phyloP scores from a whole-genome alignment of 1,140 invertebrate genomes.

The Bombus sibiricus region DNA sequence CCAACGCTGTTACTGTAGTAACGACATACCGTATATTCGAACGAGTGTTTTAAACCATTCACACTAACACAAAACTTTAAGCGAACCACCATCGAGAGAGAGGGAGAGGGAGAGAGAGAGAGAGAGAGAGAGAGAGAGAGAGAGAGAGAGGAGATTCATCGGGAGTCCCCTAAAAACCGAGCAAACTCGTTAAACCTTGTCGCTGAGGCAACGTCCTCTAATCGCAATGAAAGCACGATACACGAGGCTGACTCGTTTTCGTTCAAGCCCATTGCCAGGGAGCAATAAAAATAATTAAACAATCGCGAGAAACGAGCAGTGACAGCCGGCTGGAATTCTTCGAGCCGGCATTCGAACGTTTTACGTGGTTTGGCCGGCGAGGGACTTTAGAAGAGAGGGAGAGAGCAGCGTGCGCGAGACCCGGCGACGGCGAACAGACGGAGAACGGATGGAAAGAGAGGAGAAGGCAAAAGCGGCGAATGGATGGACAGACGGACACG shows the following conservation, averaged over 20 bases:
- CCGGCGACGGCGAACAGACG: neutral
- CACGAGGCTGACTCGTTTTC: neutral
- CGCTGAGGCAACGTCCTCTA: constrained; percentile 1
- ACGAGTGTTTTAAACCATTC: neutral
- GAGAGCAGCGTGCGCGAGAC: neutral
- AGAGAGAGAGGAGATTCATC: neutral
- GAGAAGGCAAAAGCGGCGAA: constrained; percentile 66
- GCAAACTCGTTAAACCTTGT: constrained; percentile 19
- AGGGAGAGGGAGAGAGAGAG: too few relatives aligned
- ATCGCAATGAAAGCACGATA: neutral
- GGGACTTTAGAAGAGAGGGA: neutral
- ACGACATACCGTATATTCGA: neutral
- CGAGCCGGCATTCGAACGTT: constrained; percentile 33
- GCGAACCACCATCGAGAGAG: too few relatives aligned
- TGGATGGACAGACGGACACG: constrained; percentile 78
- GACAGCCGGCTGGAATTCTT: constrained; percentile 46
- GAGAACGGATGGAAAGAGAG: constrained; percentile 46
- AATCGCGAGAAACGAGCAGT: constrained; percentile 42
- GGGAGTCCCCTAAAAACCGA: neutral
- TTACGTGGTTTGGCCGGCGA: constrained; percentile 38
- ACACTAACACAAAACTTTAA: neutral
- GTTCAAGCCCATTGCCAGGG: neutral
- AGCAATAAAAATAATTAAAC: constrained; percentile 46
- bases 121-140: too few relatives aligned
- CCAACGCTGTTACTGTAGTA: neutral